phyloP scores from a whole-genome alignment of 2,888 invertebrate species.

The Tiphia femorata region DNA sequence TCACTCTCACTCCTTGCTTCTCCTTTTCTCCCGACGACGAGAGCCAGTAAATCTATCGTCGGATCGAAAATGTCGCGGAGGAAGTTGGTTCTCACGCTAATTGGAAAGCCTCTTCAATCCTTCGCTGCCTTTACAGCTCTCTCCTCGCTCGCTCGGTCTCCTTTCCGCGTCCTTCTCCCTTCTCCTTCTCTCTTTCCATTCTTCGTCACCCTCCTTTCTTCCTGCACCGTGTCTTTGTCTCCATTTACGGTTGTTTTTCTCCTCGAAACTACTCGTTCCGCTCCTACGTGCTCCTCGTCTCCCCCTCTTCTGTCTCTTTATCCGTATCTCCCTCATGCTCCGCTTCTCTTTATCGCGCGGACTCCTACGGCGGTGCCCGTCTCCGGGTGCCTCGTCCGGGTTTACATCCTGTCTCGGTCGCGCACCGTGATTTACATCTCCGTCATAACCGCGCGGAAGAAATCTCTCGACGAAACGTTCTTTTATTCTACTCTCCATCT shows the following conservation, averaged over 20 bases:
- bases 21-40: not conserved
- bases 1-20: too few species aligned
- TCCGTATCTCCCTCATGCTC: not conserved
- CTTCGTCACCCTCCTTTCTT: not conserved
- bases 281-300: not conserved
- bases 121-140: not conserved
- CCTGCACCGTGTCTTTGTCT: not conserved
- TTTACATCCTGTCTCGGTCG: too few species aligned
- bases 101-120: slow-evolving; percentile 11
- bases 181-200: not conserved
- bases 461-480: too few species aligned
- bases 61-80: not conserved
- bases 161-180: slow-evolving; percentile 2
- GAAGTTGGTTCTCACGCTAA: slow-evolving; percentile 9
- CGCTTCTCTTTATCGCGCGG: not conserved
- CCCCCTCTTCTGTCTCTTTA: not conserved
- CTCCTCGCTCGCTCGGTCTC: not conserved
- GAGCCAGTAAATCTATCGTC: slow-evolving; percentile 4
- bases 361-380: too few species aligned
- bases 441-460: too few species aligned
- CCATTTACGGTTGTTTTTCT: too few species aligned
- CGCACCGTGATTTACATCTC: too few species aligned
- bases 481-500: too few species aligned
- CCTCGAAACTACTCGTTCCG: too few species aligned
- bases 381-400: too few species aligned